Conservation (phyloP, 37 sponge, comb jelly and placozoan species). For the Cliona cf. orientalis region DNA sequence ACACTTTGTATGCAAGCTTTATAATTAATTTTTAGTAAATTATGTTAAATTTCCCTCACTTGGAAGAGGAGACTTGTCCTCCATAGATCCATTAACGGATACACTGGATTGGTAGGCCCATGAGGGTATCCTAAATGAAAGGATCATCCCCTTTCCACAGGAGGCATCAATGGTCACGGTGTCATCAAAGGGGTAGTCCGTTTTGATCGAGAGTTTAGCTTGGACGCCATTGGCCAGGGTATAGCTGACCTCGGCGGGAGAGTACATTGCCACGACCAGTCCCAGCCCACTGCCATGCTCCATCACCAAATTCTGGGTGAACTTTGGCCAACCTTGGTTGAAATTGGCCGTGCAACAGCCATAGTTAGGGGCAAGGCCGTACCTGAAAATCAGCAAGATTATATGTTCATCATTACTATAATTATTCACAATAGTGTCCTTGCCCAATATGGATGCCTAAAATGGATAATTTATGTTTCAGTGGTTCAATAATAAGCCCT, state of each 20-base stretch:
- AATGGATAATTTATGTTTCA: not conserved
- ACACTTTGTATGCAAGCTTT: not conserved
- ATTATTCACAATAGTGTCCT: not conserved
- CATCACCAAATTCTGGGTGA: conserved; percentile 52
- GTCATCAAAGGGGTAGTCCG: conserved; percentile 70
- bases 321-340: conserved; percentile 90
- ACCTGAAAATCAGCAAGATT: conserved; percentile 21
- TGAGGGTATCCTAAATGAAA: conserved; percentile 68
- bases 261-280: conserved; percentile 51
- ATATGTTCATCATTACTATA: not conserved
- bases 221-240: conserved; percentile 7
- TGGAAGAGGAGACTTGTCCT: not conserved
- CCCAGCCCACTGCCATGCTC: conserved; percentile 10
- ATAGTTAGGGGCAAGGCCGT: conserved; percentile 81
- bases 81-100: conserved; percentile 10
- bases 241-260: conserved; percentile 28
- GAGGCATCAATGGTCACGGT: conserved; percentile 14
- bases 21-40: too few species aligned
- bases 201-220: conserved; percentile 29
- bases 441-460: not conserved
- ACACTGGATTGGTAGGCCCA: conserved; percentile 57
- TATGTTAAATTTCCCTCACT: not conserved
- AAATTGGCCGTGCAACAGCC: conserved; percentile 89
- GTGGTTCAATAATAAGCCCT: not conserved
- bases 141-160: conserved; percentile 6